Base-by-base conservation (phyloP, 2,797 vertebrate species). In the Melanotaenia pygmaea region DNA sequence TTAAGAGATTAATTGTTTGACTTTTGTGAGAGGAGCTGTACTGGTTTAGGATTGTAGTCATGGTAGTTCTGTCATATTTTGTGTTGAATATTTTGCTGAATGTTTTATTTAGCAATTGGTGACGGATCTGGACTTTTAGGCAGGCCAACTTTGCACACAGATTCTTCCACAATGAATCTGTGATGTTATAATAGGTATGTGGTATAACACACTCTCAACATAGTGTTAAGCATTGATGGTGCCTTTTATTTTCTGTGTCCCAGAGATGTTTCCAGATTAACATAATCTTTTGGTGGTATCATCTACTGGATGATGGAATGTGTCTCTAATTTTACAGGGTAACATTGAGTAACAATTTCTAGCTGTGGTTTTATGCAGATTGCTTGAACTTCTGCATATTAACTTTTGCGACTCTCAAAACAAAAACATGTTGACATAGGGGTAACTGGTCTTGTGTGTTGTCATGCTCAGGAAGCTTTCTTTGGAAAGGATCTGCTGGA, bases 401-500 rank as follows among this genome's bases (percentile, higher is more conserved):
- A 40, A 14, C 38, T 40, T 40, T 40, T 16, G 14, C 16, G 38
- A 16, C 16, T 20, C 5, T 40, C n/a, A 51, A 22, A n/a, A 53
- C 22, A 50, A 11, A 45, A 47, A 64, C 34, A 30, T 62, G 73
- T 71, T 54, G 69, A 34, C 53, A 58, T 60, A 6, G 51, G n/a
- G 20, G 24, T 89, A 50, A 88, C 72, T 57, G 13, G 22, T 70
- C 64, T 59, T 83, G 22, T 84, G 63, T 86, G 51, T 81, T 82
- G 68, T 82, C 62, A 58, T 85, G 58, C 91, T 72, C 88, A 99
- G 98, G 98, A 99, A 93, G 98, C 98, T 20, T 99, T 99, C 92
- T 99, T 99, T 91, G 98, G 98, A 81, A 99, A 97, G 90, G 96
- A 98, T 77, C 93, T 99, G 24, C 92, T 99, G 81, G 97, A 99